Percentiles rank a stretch among this genome's conserved stretches.
phyloP scores from a whole-genome alignment of 2,113 vertebrate genomes.

The Malurus melanocephalus region DNA sequence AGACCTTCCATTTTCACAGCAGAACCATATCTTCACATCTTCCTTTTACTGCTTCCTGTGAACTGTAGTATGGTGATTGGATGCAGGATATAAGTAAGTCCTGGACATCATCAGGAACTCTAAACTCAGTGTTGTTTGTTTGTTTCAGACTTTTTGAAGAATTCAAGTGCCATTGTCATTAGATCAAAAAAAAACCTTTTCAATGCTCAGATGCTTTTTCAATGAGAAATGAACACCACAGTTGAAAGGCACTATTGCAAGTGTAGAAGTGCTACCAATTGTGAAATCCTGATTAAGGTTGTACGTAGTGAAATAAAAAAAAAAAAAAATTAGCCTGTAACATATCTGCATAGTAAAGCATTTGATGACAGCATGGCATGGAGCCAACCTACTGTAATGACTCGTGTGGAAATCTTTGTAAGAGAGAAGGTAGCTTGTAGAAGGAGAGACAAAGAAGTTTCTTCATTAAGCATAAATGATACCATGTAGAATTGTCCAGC shows the following conservation, averaged over 20 bases:
- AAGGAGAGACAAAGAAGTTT: background rate
- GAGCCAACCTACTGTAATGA: background rate
- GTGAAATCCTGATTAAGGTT: background rate
- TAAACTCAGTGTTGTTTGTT: background rate
- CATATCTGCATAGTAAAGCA: background rate
- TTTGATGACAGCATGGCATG: background rate
- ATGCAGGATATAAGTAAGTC: background rate
- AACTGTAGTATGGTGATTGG: background rate
- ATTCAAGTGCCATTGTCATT: background rate
- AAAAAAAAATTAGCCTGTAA: background rate
- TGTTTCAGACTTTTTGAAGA: background rate
- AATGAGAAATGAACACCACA: background rate
- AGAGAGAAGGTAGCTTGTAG: background rate
- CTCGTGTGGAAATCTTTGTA: background rate
- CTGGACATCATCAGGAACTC: background rate
- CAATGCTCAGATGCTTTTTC: background rate
- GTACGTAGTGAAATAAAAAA: background rate
- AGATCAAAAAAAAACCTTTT: background rate
- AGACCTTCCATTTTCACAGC: background rate
- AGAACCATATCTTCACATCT: background rate
- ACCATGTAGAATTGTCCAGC: background rate
- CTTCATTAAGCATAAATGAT: background rate
- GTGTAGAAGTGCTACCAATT: background rate
- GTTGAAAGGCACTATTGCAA: background rate
- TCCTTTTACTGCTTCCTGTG: background rate